Conservation (phyloP, 2,797 vertebrate species). For the Varecia variegata region DNA sequence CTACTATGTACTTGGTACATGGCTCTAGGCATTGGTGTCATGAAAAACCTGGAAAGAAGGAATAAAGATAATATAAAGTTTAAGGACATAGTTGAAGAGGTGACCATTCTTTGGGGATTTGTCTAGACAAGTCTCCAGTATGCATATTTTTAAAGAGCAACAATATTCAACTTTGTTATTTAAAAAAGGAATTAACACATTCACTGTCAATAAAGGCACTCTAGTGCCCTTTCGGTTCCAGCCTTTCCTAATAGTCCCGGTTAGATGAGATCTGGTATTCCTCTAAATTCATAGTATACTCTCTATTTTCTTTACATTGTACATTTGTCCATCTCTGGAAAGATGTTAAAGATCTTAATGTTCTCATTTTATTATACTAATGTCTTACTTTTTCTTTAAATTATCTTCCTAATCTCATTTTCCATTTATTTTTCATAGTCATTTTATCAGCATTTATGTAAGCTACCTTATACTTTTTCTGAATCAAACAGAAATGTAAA, state of each 20-base stretch:
- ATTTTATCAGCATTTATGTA: neutral
- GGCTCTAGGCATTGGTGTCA: too few relatives aligned
- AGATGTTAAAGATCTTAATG: neutral
- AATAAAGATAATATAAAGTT: too few relatives aligned
- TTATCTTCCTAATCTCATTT: neutral
- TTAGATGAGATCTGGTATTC: neutral
- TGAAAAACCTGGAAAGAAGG: too few relatives aligned
- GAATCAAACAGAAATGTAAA: neutral
- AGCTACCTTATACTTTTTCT: neutral
- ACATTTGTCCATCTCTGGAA: neutral
- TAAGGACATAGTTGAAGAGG: too few relatives aligned
- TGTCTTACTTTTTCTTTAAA: neutral
- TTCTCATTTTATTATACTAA: neutral
- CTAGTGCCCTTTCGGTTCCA: neutral
- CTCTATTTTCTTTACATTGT: neutral
- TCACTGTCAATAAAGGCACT: neutral
- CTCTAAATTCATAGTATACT: neutral
- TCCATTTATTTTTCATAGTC: neutral
- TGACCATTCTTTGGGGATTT: too few relatives aligned
- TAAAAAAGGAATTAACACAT: neutral
- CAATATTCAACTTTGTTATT: too few relatives aligned
- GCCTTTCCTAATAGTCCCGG: neutral
- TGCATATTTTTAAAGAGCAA: too few relatives aligned
- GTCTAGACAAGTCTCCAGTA: too few relatives aligned
- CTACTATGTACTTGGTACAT: too few relatives aligned